These are phyloP conservation scores for Pseudomyrmex sp. DNA, from an alignment of 1,140 invertebrate species.

Conservation along the genomic window DNA sequence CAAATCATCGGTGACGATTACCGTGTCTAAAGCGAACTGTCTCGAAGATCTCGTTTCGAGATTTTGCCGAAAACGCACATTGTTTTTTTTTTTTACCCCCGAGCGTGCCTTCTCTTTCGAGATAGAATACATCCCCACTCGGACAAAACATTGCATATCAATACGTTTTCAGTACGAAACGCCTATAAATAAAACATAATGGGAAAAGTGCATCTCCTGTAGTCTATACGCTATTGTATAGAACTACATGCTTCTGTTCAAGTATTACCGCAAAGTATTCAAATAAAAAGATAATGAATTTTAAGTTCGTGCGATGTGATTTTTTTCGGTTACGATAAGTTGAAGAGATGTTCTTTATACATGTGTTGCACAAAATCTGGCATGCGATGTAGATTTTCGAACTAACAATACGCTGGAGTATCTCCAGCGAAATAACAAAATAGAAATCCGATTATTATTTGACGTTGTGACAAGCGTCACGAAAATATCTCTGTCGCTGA, in stretches of 20 bases:
- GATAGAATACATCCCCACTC: neutral
- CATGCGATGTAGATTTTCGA: too few relatives aligned
- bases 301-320: too few relatives aligned
- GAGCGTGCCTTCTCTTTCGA: neutral
- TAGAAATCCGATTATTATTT: too few relatives aligned
- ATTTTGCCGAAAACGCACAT: conserved; percentile 7
- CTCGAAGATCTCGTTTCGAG: conserved; percentile 47
- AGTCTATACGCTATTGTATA: neutral
- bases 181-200: neutral
- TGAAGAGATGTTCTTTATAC: too few relatives aligned
- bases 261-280: too few relatives aligned
- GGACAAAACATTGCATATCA: neutral
- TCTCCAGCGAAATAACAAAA: too few relatives aligned
- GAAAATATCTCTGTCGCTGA: neutral
- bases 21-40: conserved; percentile 26
- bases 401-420: too few relatives aligned
- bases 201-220: neutral
- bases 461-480: too few relatives aligned
- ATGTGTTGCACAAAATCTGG: too few relatives aligned
- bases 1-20: conserved; percentile 76
- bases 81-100: neutral
- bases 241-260: neutral
- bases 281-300: too few relatives aligned
- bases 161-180: neutral
- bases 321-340: too few relatives aligned